Percentiles rank a stretch among this genome's conserved stretches.
phyloP scores from a whole-genome alignment of 2,888 invertebrate genomes.

The Acanthosoma haemorrhoidale region DNA sequence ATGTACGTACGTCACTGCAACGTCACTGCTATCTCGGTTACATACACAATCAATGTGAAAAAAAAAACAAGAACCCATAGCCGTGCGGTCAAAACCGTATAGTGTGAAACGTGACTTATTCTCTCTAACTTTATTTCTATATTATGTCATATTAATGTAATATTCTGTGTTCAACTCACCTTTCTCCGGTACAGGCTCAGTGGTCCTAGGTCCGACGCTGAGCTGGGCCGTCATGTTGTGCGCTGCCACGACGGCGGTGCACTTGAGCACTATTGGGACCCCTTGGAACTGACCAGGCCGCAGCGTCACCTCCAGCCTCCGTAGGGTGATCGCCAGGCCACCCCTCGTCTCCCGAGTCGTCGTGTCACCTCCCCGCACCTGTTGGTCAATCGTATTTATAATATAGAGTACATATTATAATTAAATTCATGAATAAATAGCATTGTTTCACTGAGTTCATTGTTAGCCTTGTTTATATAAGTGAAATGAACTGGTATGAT shows the following conservation, averaged over 20 bases:
- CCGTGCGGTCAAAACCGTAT: neutral
- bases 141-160: too few relatives aligned
- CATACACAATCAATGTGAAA: too few relatives aligned
- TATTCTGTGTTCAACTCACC: neutral
- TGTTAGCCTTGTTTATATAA: too few relatives aligned
- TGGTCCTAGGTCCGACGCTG: neutral
- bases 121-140: too few relatives aligned
- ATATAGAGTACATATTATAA: too few relatives aligned
- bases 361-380: neutral
- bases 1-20: too few relatives aligned
- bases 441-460: too few relatives aligned
- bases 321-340: neutral
- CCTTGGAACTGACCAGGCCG: neutral
- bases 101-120: too few relatives aligned
- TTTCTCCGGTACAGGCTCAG: slow-evolving; percentile 6
- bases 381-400: too few relatives aligned
- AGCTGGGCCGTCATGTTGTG: neutral
- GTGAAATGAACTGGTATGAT: too few relatives aligned
- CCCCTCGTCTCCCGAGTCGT: neutral
- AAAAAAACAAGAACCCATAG: neutral
- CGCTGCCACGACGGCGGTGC: neutral
- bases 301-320: neutral
- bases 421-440: too few relatives aligned
- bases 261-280: neutral
- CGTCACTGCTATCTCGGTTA: too few relatives aligned